Conservation (phyloP, 1,140 invertebrate genomes). For the Zaprionus ornatus region DNA sequence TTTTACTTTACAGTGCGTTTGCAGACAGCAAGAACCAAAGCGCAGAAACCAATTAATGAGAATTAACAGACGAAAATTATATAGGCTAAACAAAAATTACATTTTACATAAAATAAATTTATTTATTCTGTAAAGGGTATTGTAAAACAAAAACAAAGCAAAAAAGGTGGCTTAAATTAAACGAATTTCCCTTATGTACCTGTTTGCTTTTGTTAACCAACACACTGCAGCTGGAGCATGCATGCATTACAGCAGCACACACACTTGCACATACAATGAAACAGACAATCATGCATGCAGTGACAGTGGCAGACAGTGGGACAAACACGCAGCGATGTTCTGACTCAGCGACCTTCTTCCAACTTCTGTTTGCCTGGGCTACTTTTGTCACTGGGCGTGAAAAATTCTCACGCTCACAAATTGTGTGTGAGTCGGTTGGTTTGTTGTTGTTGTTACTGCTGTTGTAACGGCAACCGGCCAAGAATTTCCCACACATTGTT, state of each 20-base stretch:
- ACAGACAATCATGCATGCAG: neutral
- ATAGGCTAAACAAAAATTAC: too few relatives aligned
- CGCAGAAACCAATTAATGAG: neutral
- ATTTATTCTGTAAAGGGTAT: too few relatives aligned
- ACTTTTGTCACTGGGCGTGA: slow-evolving; percentile 23
- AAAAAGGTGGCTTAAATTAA: neutral
- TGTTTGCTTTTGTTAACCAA: neutral
- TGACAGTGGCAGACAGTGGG: neutral
- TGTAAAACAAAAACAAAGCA: neutral
- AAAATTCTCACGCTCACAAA: slow-evolving; percentile 66
- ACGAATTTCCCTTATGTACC: slow-evolving; percentile 1
- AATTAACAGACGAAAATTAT: neutral
- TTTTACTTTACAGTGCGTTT: neutral
- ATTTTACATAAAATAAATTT: neutral
- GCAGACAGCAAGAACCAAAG: neutral
- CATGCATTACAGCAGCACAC: neutral
- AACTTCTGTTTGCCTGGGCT: slow-evolving; percentile 58
- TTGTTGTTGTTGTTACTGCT: slow-evolving; percentile 44
- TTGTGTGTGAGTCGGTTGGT: neutral
- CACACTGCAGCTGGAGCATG: neutral
- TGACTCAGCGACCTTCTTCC: slow-evolving; percentile 3
- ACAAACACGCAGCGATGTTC: neutral
- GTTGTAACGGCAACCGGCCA: slow-evolving; percentile 62
- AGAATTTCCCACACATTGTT: slow-evolving; percentile 57
- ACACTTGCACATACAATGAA: neutral